phyloP scores from a whole-genome alignment of 2,797 vertebrate species.

The Propithecus perrieri region DNA sequence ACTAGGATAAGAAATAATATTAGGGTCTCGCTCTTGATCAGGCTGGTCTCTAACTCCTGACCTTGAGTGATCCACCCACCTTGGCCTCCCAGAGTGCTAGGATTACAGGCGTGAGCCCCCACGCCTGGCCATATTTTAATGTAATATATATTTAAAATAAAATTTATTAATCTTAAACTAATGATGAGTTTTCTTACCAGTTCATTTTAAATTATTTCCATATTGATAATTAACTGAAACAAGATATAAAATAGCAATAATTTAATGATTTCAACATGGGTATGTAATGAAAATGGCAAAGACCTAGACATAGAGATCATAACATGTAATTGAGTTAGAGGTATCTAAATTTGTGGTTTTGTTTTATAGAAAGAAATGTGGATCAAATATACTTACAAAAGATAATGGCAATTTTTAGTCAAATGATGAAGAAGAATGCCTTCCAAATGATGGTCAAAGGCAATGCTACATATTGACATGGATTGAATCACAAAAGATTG shows the following conservation, averaged over 20 bases:
- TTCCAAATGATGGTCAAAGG: neutral
- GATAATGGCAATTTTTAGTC: neutral
- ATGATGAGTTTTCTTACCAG: constrained; percentile 58
- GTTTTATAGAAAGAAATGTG: neutral
- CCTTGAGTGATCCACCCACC: too few relatives aligned
- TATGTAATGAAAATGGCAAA: neutral
- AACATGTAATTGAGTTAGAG: neutral
- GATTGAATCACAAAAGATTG: neutral
- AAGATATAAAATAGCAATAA: neutral
- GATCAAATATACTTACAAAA: neutral
- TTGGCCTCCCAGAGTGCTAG: too few relatives aligned
- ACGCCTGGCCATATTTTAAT: neutral
- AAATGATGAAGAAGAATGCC: neutral
- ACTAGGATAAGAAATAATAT: too few relatives aligned
- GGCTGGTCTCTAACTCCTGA: too few relatives aligned
- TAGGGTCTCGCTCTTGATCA: too few relatives aligned
- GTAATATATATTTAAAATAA: constrained; percentile 70
- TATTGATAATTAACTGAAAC: neutral
- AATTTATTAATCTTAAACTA: constrained; percentile 60
- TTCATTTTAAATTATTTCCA: constrained; percentile 70
- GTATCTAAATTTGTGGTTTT: neutral
- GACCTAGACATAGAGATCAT: neutral
- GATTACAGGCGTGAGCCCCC: too few relatives aligned
- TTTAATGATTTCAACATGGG: neutral
- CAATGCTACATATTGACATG: neutral